Evolutionary conservation across 2,888 invertebrate genomes (phyloP).

Genomic region (Venusia cambrica): DNA sequence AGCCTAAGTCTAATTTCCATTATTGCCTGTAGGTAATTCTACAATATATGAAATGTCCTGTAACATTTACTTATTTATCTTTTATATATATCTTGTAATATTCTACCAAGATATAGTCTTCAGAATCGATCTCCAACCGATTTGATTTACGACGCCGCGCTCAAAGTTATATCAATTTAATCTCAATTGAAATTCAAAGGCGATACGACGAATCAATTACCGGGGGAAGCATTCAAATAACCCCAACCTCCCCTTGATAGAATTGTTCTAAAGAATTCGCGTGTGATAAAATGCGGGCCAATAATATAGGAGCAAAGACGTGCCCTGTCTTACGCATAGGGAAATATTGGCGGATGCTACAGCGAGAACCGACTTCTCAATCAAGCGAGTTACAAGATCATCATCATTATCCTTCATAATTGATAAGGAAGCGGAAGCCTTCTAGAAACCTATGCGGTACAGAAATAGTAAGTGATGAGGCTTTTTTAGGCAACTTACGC

Average conservation of each 20-base stretch:
- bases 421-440: no score
- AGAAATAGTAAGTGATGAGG: no score
- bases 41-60: no score
- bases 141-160: conserved; percentile 52
- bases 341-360: conserved; percentile 22
- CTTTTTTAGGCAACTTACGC: no score
- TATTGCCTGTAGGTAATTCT: no score
- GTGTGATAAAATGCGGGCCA: conserved; percentile 74
- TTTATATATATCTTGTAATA: no score
- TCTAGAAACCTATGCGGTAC: no score
- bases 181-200: conserved; percentile 40
- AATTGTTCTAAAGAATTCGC: conserved; percentile 77
- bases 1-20: no score
- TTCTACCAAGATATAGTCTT: conserved; percentile 16
- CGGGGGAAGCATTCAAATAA: conserved; percentile 59
- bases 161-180: conserved; percentile 74
- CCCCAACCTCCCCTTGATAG: conserved; percentile 57
- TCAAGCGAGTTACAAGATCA: no score
- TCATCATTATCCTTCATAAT: no score
- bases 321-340: conserved; percentile 26
- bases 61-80: no score
- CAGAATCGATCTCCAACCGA: conserved; percentile 29
- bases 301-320: conserved; percentile 59
- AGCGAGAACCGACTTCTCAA: no score
- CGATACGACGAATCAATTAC: conserved; percentile 22